Percentiles rank a stretch among this genome's conserved stretches.
Evolutionary conservation across 2,888 invertebrate genomes (phyloP).

Genomic region (Lasioglossum zephyrum): DNA sequence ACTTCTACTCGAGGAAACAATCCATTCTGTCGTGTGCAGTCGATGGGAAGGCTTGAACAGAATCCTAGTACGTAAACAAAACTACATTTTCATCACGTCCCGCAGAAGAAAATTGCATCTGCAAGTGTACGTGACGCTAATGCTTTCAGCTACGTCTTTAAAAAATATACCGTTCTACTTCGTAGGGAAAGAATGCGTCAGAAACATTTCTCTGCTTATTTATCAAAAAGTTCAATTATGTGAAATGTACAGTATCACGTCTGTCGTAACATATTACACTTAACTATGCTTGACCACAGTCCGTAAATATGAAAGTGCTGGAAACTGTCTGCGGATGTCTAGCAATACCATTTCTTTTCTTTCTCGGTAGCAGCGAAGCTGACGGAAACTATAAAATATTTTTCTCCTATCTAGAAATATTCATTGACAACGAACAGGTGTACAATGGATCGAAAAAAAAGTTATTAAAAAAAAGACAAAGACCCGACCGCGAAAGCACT

Average conservation of each 20-base stretch:
- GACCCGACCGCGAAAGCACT: too few species aligned
- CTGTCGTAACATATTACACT: neutral
- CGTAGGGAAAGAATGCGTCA: neutral
- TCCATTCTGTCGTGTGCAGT: neutral
- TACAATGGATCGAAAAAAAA: too few species aligned
- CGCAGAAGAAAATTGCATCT: conserved; percentile 22
- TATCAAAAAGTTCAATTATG: conserved; percentile 30
- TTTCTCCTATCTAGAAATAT: too few species aligned
- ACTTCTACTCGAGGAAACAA: neutral
- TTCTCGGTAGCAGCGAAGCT: neutral
- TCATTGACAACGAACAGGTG: too few species aligned
- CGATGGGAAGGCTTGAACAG: neutral
- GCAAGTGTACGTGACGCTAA: conserved; percentile 25
- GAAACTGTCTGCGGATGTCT: neutral
- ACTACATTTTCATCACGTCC: conserved; percentile 16
- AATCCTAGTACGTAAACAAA: conserved; percentile 10
- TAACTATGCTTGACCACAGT: neutral
- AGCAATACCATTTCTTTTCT: neutral
- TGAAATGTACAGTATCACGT: neutral
- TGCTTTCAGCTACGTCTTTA: conserved; percentile 7
- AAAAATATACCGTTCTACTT: neutral
- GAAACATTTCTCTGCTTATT: neutral
- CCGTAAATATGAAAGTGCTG: neutral
- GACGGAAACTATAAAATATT: neutral
- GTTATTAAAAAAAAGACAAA: too few species aligned